phyloP scores from a whole-genome alignment of 2,797 vertebrate species.

The Anolis apletophallus region DNA sequence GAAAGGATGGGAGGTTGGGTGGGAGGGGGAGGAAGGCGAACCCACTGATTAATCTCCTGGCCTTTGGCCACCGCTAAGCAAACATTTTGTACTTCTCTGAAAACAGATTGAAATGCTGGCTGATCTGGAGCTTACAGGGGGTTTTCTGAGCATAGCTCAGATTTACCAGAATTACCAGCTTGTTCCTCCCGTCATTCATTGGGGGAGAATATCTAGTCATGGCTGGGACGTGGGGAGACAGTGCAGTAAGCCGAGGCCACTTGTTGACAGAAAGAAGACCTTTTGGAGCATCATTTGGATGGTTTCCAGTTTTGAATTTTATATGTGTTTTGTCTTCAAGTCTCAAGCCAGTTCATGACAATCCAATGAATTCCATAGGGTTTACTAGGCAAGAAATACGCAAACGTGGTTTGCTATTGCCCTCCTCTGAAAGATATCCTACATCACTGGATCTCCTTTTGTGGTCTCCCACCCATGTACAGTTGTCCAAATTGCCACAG shows the following conservation, averaged over 20 bases:
- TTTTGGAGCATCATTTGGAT: not conserved
- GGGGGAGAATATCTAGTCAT: not conserved
- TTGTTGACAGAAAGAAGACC: not conserved
- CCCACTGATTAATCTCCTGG: conserved; percentile 57
- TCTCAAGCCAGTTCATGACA: no score
- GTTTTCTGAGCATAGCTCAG: conserved; percentile 18
- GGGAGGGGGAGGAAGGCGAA: conserved; percentile 7
- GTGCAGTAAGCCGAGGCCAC: not conserved
- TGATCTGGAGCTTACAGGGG: conserved; percentile 56
- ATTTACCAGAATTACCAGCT: conserved; percentile 10
- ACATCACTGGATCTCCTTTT: no score
- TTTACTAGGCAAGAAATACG: no score
- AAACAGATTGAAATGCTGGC: conserved; percentile 62
- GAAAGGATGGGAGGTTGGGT: not conserved
- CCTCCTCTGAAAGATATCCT: no score
- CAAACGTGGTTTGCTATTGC: no score
- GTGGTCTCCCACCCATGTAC: no score
- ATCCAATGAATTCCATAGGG: no score
- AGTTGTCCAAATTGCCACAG: no score
- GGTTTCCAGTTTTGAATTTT: not conserved
- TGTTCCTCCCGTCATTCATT: not conserved
- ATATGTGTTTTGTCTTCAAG: not conserved
- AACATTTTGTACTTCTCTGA: conserved; percentile 57
- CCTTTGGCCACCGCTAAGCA: conserved; percentile 29
- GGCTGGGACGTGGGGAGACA: not conserved